phyloP scores from a whole-genome alignment of 1,140 invertebrate species.

The Thaumatotibia leucotreta region DNA sequence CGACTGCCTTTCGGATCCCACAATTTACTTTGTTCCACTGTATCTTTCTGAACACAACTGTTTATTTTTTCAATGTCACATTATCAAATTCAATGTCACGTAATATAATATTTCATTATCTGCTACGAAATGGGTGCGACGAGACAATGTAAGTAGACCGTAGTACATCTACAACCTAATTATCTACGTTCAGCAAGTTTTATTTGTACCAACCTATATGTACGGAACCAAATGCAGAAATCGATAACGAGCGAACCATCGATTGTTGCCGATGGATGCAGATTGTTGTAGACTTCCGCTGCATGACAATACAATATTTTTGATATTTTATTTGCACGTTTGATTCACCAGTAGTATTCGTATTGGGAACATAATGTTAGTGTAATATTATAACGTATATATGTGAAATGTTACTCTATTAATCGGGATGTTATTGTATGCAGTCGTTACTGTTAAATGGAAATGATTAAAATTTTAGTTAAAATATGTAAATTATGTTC shows the following conservation, averaged over 20 bases:
- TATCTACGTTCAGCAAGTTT: conserved; percentile 51
- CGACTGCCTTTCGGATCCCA: background rate
- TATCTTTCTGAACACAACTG: background rate
- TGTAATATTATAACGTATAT: conserved; percentile 15
- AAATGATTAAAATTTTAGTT: background rate
- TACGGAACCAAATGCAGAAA: conserved; percentile 41
- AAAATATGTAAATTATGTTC: background rate
- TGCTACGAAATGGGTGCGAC: conserved; percentile 67
- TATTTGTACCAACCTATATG: conserved; percentile 30
- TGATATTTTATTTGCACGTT: conserved; percentile 54
- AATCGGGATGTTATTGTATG: background rate
- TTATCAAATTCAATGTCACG: conserved; percentile 7
- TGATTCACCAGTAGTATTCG: conserved; percentile 44
- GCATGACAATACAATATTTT: conserved; percentile 55
- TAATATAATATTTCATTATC: conserved; percentile 60
- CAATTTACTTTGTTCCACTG: background rate
- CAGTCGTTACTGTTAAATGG: background rate
- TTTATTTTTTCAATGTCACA: conserved; percentile 4
- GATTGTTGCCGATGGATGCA: conserved; percentile 56
- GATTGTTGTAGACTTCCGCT: conserved; percentile 50
- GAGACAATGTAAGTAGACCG: conserved; percentile 67
- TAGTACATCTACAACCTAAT: background rate
- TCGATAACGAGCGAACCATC: conserved; percentile 49
- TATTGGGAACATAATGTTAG: conserved; percentile 15
- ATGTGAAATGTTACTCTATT: background rate